Base-by-base conservation (phyloP, 53 echinoderm and acorn worm species). In the Echinarachnius parma region DNA sequence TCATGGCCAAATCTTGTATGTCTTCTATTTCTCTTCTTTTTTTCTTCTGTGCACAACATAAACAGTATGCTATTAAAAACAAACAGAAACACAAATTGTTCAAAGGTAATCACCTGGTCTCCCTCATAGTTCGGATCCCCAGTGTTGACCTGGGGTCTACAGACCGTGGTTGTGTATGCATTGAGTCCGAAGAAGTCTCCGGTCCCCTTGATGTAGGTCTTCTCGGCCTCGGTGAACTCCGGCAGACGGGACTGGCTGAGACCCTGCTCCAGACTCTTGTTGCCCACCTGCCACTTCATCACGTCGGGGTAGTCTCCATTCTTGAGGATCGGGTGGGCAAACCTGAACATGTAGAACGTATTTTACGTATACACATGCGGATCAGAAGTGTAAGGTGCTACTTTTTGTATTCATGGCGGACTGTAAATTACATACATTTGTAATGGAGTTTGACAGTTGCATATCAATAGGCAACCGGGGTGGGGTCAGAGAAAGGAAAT, bases 231-330 rank as follows among this genome's bases (percentile, higher is more conserved):
- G 23, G 93, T 93, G 56, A 93, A 93, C 21, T 28, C 67, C 2
- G 93, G 93, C 11, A 93, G 81, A 10, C 93, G 86, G 49, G 89
- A 89, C 78, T 89, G 75, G 4, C 22, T 24, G 16, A 89, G 62
- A 5, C 86, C 86, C 69, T 93, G 93, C 9, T 75, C 86, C 21
- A 56, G 16, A 52, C 93, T 93, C 75, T 93, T 93, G 76, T 86
- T 93, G n/a, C 86, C 93, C 20, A 93, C 81, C 34, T 93, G 83
- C 89, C 86, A 89, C 53, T 84, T 86, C 93, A 93, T 93, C 24
- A 79, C 76, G 30, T 89, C 93, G 1, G 93, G 89, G 63, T 89
- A 93, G 49, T 89, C 89, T 20, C 93, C 93, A 20, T 83, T 93
- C 64, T 78, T 83, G 31, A 89, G 79, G 30, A 93, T 89, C 28